Evolutionary conservation across 2,888 invertebrate species (phyloP), one percentile per base, ranked within the genome.

Genomic region (Cordilura impudica): DNA sequence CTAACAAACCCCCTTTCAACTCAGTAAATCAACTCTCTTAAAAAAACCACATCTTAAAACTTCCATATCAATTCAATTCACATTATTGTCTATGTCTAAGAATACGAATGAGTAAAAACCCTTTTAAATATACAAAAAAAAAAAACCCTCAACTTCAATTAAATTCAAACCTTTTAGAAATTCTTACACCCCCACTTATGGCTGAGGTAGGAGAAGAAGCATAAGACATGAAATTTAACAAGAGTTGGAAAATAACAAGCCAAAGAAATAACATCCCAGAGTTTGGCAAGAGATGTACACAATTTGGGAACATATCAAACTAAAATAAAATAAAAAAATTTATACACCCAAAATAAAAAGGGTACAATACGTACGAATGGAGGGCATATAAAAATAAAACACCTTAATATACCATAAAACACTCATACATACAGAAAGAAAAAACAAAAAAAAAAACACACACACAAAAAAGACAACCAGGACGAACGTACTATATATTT

Each of bases 361-460:
- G 79, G 79, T 79, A 79, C 71, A 75, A 71, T 65, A 75, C 61
- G 70, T 66, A 75, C 54, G 71, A 75, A 75, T 75, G 61, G 56
- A 75, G 71, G 53, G 67, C 65, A 73, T 53, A 78, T 61, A 78
- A 60, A 74, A 70, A 66, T 66, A 60, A 65, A 66, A 66, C 75
- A 79, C 79, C 74, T 79, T 78, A 60, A 7, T 23, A 60, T 19
- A 21, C 39, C 21, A 7, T 10, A 39, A 54, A 26, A 19, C 26
- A 23, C 58, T 35, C 31, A 12, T 31, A 10, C n/a, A n/a, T n/a
- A n/a, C n/a, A n/a, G n/a, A n/a, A 71, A 79, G 81, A 81, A 84
- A 81, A 82, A 82, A 81, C 82, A 81, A 73, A 81, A 78, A 81
- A 77, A 82, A 77, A 81, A 56, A 65, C 72, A 81, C 47, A 75